A percentile compares a stretch with the other conserved stretches of the same genome.
These are phyloP conservation scores for Scyliorhinus canicula DNA, from an alignment of 2,797 vertebrate genomes.

Conservation along the genomic window DNA sequence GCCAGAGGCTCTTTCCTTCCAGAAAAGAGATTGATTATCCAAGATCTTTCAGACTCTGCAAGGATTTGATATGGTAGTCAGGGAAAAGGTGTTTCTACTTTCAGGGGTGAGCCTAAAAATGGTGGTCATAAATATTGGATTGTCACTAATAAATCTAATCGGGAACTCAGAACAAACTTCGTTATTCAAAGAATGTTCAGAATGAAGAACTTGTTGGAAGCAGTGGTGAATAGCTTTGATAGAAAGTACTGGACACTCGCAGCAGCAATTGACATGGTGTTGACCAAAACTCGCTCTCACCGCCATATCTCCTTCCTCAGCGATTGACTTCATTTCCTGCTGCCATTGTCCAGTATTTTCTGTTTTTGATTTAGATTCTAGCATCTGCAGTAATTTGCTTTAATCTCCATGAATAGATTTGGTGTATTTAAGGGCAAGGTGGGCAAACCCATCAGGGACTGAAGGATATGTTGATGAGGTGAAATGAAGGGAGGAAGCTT, in stretches of 20 bases:
- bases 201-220: neutral
- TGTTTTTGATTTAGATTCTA: too few relatives aligned
- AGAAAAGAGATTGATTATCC: neutral
- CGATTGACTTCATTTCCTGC: too few relatives aligned
- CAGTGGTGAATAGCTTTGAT: neutral
- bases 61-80: neutral
- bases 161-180: neutral
- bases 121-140: neutral
- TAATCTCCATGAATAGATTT: too few relatives aligned
- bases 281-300: too few relatives aligned
- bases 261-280: too few relatives aligned
- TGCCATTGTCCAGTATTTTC: too few relatives aligned
- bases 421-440: neutral
- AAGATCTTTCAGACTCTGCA: neutral
- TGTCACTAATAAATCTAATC: neutral
- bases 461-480: neutral
- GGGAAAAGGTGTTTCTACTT: neutral
- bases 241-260: too few relatives aligned
- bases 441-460: neutral
- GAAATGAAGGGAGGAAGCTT: neutral
- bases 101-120: neutral
- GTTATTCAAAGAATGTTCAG: neutral
- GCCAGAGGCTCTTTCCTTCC: neutral
- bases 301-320: too few relatives aligned
- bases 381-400: too few relatives aligned